These are phyloP conservation scores for Hypsibius dujardini DNA, from an alignment of 1,140 invertebrate species.

Conservation along the genomic window DNA sequence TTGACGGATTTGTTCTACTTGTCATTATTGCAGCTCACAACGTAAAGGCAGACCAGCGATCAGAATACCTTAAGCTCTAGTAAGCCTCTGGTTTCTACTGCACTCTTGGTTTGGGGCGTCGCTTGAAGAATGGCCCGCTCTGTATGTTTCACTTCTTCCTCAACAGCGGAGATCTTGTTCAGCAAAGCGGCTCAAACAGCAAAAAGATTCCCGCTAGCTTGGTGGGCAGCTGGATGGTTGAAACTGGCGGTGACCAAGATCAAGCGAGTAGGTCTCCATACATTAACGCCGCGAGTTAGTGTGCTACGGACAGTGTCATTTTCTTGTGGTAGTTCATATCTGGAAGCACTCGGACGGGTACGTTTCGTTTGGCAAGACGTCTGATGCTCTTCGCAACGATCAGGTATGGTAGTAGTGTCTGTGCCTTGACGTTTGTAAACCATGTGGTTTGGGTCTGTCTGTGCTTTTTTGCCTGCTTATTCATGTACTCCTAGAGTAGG, in stretches of 20 bases:
- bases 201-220: slow-evolving; percentile 30
- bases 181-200: slow-evolving; percentile 49
- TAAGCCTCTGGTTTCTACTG: no score
- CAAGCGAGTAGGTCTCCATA: slow-evolving; percentile 45
- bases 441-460: no score
- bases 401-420: no score
- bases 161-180: slow-evolving; percentile 60
- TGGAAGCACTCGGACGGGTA: slow-evolving; percentile 9
- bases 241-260: slow-evolving; percentile 80
- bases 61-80: slow-evolving; percentile 73
- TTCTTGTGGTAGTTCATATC: slow-evolving; percentile 17
- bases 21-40: slow-evolving; percentile 48
- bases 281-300: no score
- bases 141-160: no score
- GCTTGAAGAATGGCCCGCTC: no score
- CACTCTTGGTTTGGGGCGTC: no score
- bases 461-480: no score
- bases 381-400: slow-evolving; percentile 42
- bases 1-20: slow-evolving; percentile 16
- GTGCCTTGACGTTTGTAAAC: no score
- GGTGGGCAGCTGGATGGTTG: slow-evolving; percentile 47
- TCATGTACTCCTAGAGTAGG: no score
- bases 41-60: slow-evolving; percentile 64
- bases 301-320: not conserved
- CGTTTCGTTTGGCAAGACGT: slow-evolving; percentile 33